Evolutionary conservation across 2,888 invertebrate genomes (phyloP), one percentile per base, ranked within the genome.

Genomic region (Brachypalpus laphriformis): DNA sequence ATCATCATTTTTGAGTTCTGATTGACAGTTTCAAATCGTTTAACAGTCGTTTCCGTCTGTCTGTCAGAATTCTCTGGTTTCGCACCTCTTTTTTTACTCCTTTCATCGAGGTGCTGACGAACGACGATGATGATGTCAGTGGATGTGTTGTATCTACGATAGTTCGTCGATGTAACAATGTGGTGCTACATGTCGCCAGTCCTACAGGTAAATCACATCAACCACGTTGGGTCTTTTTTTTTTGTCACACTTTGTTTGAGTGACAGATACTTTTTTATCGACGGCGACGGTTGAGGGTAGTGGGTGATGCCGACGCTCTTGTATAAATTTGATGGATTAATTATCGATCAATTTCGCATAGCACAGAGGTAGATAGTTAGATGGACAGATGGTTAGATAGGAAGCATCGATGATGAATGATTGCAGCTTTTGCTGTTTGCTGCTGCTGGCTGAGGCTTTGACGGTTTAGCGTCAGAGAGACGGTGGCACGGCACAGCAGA

Each of bases 291-390:
- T 28, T 16, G 51, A 31, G 42, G 71, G 56, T 25, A 4, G 25
- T 37, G 31, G 57, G 25, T 61, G 68, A 61, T 63, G 63, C 78
- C 34, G 28, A 20, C 57, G 65, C 65, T 34, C 37, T 57, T 76
- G 70, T 81, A 76, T 71, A 76, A 61, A 70, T 85, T 81, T 85
- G 85, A 85, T 85, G 85, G 85, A 85, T 85, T 85, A 85, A 85
- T 85, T 85, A 85, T 85, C 85, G 85, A 85, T 85, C 85, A 81
- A 85, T 85, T 85, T 70, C 63, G 75, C 85, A 71, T 59, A 51
- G 49, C 70, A 57, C 40, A 42, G 34, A 16, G 34, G 45, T 65
- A 40, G 70, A 76, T 56, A 34, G 83, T 59, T 59, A 63, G 80
- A 57, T 63, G 51, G 71, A 78, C 70, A 57, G 80, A 80, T 51